Evolutionary conservation across 2,888 invertebrate genomes (phyloP).

Genomic region (Hetaerina titia): DNA sequence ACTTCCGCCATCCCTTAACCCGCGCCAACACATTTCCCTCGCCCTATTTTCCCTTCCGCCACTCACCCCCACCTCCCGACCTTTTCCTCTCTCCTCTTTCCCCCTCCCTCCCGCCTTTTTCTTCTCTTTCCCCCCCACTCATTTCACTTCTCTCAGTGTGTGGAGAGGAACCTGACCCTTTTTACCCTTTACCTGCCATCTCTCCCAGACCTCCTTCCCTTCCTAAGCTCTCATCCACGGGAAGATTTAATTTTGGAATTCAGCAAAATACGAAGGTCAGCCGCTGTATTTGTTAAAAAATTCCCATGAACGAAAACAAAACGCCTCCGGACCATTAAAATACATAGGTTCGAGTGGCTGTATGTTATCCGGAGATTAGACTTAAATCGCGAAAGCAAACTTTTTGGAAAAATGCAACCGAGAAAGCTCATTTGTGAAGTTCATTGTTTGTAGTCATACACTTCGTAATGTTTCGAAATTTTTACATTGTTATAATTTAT

Average conservation of each 20-base stretch:
- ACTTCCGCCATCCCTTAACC: constrained; percentile 27
- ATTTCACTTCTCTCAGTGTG: not conserved
- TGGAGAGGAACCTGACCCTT: not conserved
- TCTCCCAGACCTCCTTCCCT: not conserved
- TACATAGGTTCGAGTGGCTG: not conserved
- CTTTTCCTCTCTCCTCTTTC: not conserved
- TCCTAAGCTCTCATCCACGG: not conserved
- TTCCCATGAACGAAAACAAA: not conserved
- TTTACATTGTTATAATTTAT: too few species aligned
- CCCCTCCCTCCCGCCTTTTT: not conserved
- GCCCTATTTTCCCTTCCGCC: too few species aligned
- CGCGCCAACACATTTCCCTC: not conserved
- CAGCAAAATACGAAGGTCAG: not conserved
- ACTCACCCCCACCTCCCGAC: not conserved
- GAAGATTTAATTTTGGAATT: not conserved
- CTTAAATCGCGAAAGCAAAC: not conserved
- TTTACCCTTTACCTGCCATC: not conserved
- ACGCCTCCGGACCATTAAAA: not conserved
- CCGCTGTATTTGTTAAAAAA: not conserved
- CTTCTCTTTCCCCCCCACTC: not conserved
- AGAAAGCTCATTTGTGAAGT: too few species aligned
- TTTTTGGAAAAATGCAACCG: not conserved
- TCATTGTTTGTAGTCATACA: too few species aligned
- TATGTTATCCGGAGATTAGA: not conserved
- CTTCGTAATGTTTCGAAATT: too few species aligned